Base-by-base conservation (phyloP, 2,888 invertebrate genomes). In the Xestobium rufovillosum region DNA sequence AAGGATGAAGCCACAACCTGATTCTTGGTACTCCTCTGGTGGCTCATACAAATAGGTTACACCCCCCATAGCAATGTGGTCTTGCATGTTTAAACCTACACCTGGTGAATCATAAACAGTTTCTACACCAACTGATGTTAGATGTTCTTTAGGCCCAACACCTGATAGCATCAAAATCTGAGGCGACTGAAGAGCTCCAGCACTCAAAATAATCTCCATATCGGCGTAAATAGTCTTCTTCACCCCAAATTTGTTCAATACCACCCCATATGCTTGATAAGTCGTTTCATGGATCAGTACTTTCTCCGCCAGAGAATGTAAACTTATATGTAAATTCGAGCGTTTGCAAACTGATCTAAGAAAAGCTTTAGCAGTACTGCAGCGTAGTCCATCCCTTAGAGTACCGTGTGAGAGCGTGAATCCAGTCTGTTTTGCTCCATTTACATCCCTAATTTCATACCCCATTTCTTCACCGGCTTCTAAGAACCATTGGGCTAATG, bases 121-220 rank as follows among this genome's bases (percentile, higher is more conserved):
- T 12, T 74, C 67, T 28, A 84, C 77, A 0, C 72, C 75, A 14
- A 75, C 52, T 28, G 78, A 69, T 33, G 68, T 60, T 3, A 86
- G 66, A 53, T 85, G 78, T 4, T 71, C 63, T 3, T 65, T 65
- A 0, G 83, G 80, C 3, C 87, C 86, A 8, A 90, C 71, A 0
- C 92, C 92, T 1, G 89, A 87, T 26, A 92, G 59, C 86, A 90
- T 85, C 17, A 94, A 68, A 11, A 92, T 53, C 57, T 92, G 90
- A 0, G 91, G 89, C 2, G 86, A 80, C 55, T 85, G 83, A 44
- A 92, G 72, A 0, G 88, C 65, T 1, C 92, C 96, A 1, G 88
- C 88, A 11, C 88, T 81, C 25, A 96, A 60, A 42, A 96, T 83
- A 0, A 95, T 76, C 64, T 92, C 92, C 51, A 74, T 78, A 4